Conservation (phyloP, 2,797 vertebrate genomes). For the Botia kubotai region DNA sequence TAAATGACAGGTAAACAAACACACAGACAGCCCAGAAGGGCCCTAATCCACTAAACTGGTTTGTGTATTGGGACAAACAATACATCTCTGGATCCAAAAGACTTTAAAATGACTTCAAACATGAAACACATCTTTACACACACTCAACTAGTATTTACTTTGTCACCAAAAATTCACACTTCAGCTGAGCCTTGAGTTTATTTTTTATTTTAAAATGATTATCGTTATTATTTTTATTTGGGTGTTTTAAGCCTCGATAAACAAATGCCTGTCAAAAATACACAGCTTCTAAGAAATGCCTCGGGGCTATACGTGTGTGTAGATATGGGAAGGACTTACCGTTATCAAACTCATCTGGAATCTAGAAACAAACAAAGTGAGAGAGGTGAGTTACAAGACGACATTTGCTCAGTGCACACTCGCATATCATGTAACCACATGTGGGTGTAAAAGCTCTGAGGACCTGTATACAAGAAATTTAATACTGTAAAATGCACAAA, state of each 20-base stretch:
- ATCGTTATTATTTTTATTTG: background rate
- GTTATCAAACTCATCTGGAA: conserved; percentile 89
- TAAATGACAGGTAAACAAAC: conserved; percentile 46
- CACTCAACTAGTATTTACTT: too few species aligned
- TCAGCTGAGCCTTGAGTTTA: too few species aligned
- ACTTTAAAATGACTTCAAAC: too few species aligned
- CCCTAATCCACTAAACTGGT: conserved; percentile 10
- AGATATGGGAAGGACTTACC: conserved; percentile 80
- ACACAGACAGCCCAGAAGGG: conserved; percentile 44
- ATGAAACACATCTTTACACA: too few species aligned
- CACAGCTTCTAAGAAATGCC: background rate
- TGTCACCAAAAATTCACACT: too few species aligned
- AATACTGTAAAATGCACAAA: background rate
- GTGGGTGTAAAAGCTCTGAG: background rate
- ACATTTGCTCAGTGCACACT: background rate
- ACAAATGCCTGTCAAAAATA: background rate
- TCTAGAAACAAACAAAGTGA: conserved; percentile 70
- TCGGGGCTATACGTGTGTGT: background rate
- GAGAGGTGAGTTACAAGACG: conserved; percentile 1
- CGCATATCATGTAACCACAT: conserved; percentile 47
- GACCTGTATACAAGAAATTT: background rate
- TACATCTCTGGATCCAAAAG: too few species aligned
- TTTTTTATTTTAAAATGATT: too few species aligned
- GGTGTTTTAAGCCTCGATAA: background rate
- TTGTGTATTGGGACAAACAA: background rate